A percentile compares a stretch with the other conserved stretches of the same genome.
Evolutionary conservation across 2,797 vertebrate genomes (phyloP).

Genomic region (Melanotaenia parkinsoni): DNA sequence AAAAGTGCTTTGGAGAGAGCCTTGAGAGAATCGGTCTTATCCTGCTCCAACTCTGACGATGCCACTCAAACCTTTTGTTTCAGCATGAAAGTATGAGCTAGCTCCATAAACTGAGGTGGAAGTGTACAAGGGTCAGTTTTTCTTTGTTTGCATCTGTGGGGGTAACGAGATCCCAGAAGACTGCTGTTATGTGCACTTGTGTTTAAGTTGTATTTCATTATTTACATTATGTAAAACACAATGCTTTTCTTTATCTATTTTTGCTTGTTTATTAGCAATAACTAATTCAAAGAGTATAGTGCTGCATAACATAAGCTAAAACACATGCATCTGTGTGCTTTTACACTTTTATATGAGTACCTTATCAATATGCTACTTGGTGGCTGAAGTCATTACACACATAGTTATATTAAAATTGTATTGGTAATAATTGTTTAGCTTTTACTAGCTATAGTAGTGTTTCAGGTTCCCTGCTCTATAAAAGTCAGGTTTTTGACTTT

Average conservation of each 20-base stretch:
- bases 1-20: conserved; percentile 57
- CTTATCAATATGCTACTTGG: not conserved
- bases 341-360: too few species aligned
- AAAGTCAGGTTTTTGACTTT: too few species aligned
- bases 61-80: conserved; percentile 67
- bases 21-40: conserved; percentile 65
- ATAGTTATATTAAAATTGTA: not conserved
- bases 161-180: not conserved
- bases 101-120: conserved; percentile 52
- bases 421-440: not conserved
- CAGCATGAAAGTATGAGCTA: conserved; percentile 39
- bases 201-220: not conserved
- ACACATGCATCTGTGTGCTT: too few species aligned
- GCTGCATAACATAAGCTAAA: too few species aligned
- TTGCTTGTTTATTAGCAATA: too few species aligned
- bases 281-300: too few species aligned
- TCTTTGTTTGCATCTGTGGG: conserved; percentile 12
- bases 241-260: too few species aligned
- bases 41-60: conserved; percentile 58
- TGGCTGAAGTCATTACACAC: not conserved
- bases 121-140: conserved; percentile 33
- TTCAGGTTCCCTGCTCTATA: not conserved
- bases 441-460: not conserved
- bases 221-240: not conserved
- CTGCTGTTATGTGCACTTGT: not conserved